Percentiles rank a stretch among this genome's conserved stretches.
phyloP scores from a whole-genome alignment of 2,113 vertebrate species.

The Procapra przewalskii region DNA sequence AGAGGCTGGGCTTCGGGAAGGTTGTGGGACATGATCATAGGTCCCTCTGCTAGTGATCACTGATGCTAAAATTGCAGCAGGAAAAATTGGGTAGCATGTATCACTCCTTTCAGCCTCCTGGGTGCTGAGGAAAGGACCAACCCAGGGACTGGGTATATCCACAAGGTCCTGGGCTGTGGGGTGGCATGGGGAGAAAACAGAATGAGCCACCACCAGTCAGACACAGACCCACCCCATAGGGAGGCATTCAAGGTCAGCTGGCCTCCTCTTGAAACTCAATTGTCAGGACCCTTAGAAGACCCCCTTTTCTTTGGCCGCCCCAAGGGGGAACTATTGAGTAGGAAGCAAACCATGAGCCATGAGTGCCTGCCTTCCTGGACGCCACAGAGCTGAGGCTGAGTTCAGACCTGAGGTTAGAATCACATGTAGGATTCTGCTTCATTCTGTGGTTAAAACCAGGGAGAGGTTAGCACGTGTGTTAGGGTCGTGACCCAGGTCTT shows the following conservation, averaged over 20 bases:
- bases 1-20: not conserved
- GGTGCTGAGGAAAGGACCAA: not conserved
- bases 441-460: not conserved
- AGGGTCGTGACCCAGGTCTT: not conserved
- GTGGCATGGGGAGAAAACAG: not conserved
- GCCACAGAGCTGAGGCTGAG: not conserved
- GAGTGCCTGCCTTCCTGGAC: not conserved
- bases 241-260: not conserved
- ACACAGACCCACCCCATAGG: not conserved
- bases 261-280: not conserved
- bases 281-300: not conserved
- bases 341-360: not conserved
- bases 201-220: too few species aligned
- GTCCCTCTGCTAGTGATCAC: not conserved
- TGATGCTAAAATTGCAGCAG: not conserved
- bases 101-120: not conserved
- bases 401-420: not conserved
- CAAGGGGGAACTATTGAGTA: not conserved
- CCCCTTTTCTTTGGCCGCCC: not conserved
- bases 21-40: not conserved
- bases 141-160: not conserved
- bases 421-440: not conserved
- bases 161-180: not conserved
- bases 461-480: not conserved
- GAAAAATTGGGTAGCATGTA: not conserved